phyloP scores from a whole-genome alignment of 1,140 invertebrate species.

The Bathynomus jamesi region DNA sequence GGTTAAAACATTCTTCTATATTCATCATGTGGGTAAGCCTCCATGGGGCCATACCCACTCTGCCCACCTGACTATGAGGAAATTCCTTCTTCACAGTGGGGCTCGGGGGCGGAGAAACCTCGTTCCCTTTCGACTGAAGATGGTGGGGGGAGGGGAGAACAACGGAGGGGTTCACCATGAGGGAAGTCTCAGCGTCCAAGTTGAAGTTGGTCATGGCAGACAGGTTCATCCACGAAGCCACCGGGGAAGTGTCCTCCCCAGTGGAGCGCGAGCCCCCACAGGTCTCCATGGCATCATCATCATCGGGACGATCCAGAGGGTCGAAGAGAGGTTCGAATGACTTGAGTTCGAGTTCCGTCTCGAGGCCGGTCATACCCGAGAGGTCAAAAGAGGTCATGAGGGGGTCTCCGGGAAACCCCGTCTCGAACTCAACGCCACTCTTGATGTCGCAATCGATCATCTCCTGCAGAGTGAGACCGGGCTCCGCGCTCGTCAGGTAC shows the following conservation, averaged over 20 bases:
- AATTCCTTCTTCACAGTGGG: no score
- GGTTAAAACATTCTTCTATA: no score
- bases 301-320: conserved; percentile 23
- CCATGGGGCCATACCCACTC: no score
- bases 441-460: conserved; percentile 76
- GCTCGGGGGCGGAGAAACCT: conserved; percentile 11
- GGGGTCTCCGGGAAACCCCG: conserved; percentile 46
- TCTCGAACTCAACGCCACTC: conserved; percentile 65
- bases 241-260: conserved; percentile 32
- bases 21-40: no score
- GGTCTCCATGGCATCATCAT: conserved; percentile 20
- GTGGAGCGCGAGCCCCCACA: conserved; percentile 7
- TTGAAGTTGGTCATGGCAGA: conserved; percentile 28
- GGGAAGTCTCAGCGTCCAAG: conserved; percentile 28
- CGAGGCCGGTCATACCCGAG: conserved; percentile 45
- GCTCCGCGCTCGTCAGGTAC: conserved; percentile 38
- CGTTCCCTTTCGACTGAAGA: background rate
- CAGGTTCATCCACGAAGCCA: conserved; percentile 36
- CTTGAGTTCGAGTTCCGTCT: conserved; percentile 56
- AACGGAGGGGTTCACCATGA: conserved; percentile 33
- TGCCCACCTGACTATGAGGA: no score
- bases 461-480: conserved; percentile 44
- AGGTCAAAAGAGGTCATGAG: conserved; percentile 43
- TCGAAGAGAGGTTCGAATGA: conserved; percentile 51
- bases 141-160: conserved; percentile 25